phyloP scores from a whole-genome alignment of 2,113 vertebrate species.

The Xiphophorus maculatus region DNA sequence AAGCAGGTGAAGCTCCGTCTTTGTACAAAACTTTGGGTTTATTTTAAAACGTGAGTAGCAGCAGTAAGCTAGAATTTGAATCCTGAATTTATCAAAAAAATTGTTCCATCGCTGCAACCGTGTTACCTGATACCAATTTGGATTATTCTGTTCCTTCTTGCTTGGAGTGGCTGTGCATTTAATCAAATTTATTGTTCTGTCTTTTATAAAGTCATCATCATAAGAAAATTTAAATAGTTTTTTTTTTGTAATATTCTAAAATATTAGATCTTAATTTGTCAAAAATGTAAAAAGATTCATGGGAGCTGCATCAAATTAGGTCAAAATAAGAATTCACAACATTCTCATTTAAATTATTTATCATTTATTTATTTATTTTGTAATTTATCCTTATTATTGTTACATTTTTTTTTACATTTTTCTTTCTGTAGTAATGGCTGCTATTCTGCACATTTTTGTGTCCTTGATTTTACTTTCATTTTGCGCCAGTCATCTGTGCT shows the following conservation, averaged over 20 bases:
- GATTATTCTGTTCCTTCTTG: neutral
- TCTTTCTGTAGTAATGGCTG: too few species aligned
- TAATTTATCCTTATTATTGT: too few species aligned
- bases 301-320: too few species aligned
- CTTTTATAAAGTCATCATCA: neutral
- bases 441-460: neutral
- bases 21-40: neutral
- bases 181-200: neutral
- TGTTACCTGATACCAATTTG: neutral
- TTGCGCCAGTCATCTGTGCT: neutral
- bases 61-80: neutral
- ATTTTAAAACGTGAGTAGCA: neutral
- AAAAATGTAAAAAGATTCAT: too few species aligned
- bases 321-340: too few species aligned
- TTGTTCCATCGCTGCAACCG: neutral
- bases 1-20: slow-evolving; percentile 81
- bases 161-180: neutral
- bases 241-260: neutral
- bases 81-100: neutral
- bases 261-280: neutral
- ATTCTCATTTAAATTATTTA: too few species aligned
- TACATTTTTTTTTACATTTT: too few species aligned
- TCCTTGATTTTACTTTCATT: neutral
- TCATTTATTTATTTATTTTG: too few species aligned
- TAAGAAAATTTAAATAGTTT: neutral